phyloP scores from a whole-genome alignment of 2,888 invertebrate genomes.

The Aphodius granarius region DNA sequence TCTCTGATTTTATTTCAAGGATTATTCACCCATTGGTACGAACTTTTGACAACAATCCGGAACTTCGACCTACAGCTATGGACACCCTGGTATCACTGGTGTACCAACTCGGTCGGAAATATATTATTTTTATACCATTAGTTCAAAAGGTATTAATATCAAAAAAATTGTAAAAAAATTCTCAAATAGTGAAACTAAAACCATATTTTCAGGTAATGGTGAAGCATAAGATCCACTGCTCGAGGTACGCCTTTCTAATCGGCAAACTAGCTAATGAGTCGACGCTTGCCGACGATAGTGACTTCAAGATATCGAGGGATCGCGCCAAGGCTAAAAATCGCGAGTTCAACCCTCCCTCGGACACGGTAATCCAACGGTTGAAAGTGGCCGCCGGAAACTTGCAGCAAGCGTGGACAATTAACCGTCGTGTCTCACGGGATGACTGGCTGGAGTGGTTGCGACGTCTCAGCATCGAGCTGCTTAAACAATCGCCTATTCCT shows the following conservation, averaged over 20 bases:
- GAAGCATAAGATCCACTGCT: slow-evolving; percentile 78
- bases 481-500: slow-evolving; percentile 95
- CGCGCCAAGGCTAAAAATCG: slow-evolving; percentile 69
- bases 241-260: slow-evolving; percentile 78
- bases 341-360: slow-evolving; percentile 67
- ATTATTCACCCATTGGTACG: slow-evolving; percentile 94
- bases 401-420: slow-evolving; percentile 90
- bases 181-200: slow-evolving; percentile 16
- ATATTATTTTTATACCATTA: slow-evolving; percentile 88
- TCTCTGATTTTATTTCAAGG: slow-evolving; percentile 88
- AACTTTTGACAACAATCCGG: slow-evolving; percentile 78
- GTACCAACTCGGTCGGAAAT: slow-evolving; percentile 87
- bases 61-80: slow-evolving; percentile 81
- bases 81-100: slow-evolving; percentile 87
- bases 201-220: slow-evolving; percentile 55
- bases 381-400: slow-evolving; percentile 83
- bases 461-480: slow-evolving; percentile 85
- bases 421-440: slow-evolving; percentile 91
- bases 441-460: slow-evolving; percentile 99
- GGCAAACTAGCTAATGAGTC: slow-evolving; percentile 73
- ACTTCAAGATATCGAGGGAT: slow-evolving; percentile 64
- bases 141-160: slow-evolving; percentile 68
- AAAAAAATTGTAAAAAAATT: not conserved
- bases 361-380: slow-evolving; percentile 76
- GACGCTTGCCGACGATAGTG: slow-evolving; percentile 75